Percentiles rank a stretch among this genome's conserved stretches.
Conservation (phyloP, 2,797 vertebrate species). For the Danio kyathit region DNA sequence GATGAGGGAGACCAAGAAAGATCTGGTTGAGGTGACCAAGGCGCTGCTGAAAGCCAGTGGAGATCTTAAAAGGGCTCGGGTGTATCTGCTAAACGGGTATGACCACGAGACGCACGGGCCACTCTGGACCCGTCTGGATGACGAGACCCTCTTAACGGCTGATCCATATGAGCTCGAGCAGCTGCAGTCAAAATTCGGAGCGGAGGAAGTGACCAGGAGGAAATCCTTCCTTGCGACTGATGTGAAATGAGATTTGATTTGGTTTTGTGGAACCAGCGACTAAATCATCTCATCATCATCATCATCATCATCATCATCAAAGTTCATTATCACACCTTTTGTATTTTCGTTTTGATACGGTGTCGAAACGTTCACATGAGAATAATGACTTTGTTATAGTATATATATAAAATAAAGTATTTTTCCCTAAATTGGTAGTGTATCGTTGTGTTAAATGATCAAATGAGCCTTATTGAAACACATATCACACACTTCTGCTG, state of each 20-base stretch:
- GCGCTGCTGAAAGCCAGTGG: slow-evolving; percentile 89
- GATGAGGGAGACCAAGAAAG: slow-evolving; percentile 82
- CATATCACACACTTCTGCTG: background rate
- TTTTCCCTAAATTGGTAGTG: background rate
- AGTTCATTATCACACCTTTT: background rate
- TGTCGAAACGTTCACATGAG: background rate
- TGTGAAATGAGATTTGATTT: slow-evolving; percentile 46
- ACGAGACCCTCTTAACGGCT: slow-evolving; percentile 65
- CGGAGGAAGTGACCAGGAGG: slow-evolving; percentile 71
- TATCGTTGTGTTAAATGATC: background rate
- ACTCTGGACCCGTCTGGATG: slow-evolving; percentile 72
- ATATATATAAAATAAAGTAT: slow-evolving; percentile 17
- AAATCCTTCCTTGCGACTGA: slow-evolving; percentile 69
- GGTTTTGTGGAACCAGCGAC: background rate
- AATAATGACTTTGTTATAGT: background rate
- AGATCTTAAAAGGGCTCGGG: slow-evolving; percentile 78
- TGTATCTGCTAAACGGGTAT: slow-evolving; percentile 69
- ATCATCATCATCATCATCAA: too few species aligned
- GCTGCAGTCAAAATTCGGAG: slow-evolving; percentile 74
- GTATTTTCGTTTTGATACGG: background rate
- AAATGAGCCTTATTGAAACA: background rate
- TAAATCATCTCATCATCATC: too few species aligned
- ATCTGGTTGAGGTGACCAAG: slow-evolving; percentile 86
- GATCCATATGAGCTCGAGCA: slow-evolving; percentile 54
- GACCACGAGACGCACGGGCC: slow-evolving; percentile 43